Conservation (phyloP, 2,888 invertebrate species). For the Sinhomidia bicolor region DNA sequence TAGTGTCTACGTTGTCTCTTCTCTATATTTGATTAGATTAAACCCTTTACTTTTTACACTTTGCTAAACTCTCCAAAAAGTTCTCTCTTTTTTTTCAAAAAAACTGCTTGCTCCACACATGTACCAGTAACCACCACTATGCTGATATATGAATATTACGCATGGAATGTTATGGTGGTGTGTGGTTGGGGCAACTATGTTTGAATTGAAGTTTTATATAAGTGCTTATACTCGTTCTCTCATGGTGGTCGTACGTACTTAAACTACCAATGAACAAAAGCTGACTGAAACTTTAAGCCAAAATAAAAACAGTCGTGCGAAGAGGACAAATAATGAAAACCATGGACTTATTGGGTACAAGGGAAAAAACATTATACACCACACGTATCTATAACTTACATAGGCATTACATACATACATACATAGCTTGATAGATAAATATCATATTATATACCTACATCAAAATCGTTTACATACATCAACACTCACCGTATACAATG, state of each 20-base stretch:
- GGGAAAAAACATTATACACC: not conserved
- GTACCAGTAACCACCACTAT: not conserved
- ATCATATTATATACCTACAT: no score
- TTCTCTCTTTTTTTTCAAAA: no score
- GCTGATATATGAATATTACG: not conserved
- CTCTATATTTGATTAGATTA: slow-evolving; percentile 15
- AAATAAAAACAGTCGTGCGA: slow-evolving; percentile 30
- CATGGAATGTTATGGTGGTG: not conserved
- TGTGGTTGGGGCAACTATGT: not conserved
- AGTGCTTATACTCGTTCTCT: not conserved
- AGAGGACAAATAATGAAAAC: not conserved
- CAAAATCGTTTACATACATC: no score
- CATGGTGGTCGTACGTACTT: not conserved
- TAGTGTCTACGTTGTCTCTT: not conserved
- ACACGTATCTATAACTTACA: not conserved
- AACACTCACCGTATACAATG: no score
- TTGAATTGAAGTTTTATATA: not conserved
- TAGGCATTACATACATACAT: not conserved
- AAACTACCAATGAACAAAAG: no score
- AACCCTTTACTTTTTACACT: slow-evolving; percentile 13
- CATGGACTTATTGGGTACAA: not conserved
- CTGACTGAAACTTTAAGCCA: slow-evolving; percentile 21
- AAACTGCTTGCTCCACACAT: not conserved
- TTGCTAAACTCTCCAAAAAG: not conserved
- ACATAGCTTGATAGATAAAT: no score